phyloP scores from a whole-genome alignment of 1,140 invertebrate genomes.

The Drosophila tsacasi region DNA sequence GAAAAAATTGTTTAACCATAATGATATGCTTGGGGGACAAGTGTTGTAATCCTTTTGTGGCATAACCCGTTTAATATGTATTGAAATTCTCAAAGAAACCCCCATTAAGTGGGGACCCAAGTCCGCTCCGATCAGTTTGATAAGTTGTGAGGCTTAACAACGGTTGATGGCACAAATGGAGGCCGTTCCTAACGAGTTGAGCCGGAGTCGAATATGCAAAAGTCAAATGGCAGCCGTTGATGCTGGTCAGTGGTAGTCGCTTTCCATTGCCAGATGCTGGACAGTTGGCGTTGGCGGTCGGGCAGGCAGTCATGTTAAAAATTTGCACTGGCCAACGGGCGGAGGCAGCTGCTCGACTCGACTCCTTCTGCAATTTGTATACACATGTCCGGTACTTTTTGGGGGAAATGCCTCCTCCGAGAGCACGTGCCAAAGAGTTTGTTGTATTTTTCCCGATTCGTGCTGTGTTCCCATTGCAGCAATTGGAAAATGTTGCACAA shows the following conservation, averaged over 20 bases:
- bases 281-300: constrained; percentile 41
- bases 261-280: constrained; percentile 31
- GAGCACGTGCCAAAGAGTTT: constrained; percentile 66
- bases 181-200: constrained; percentile 18
- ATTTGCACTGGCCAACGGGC: constrained; percentile 51
- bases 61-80: constrained; percentile 83
- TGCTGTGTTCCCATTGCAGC: constrained; percentile 47
- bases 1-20: constrained; percentile 80
- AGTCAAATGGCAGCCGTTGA: constrained; percentile 68
- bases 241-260: constrained; percentile 15
- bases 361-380: constrained; percentile 72
- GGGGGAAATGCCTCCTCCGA: background rate
- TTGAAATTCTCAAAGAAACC: constrained; percentile 75
- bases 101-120: constrained; percentile 67
- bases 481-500: constrained; percentile 78
- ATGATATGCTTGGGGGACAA: constrained; percentile 80
- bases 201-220: constrained; percentile 77
- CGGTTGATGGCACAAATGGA: constrained; percentile 78
- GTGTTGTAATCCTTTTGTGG: constrained; percentile 82
- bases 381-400: constrained; percentile 46
- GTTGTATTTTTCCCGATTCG: constrained; percentile 15
- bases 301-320: constrained; percentile 74
- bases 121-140: constrained; percentile 69
- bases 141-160: constrained; percentile 79
- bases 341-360: constrained; percentile 64